These are phyloP conservation scores for Dynastes maya DNA, from an alignment of 2,888 invertebrate genomes.

Conservation along the genomic window DNA sequence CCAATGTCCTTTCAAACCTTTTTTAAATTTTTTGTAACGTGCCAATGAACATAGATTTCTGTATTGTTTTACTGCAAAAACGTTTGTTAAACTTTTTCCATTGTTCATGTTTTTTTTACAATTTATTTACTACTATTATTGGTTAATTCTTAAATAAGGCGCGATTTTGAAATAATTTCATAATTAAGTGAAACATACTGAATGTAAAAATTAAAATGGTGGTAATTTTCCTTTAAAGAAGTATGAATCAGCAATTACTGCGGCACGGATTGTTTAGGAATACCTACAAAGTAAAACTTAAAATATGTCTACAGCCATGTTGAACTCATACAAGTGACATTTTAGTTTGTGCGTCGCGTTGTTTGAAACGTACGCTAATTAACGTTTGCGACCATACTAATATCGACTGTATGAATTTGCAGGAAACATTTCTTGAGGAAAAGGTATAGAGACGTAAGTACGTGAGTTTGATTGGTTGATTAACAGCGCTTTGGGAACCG, in stretches of 20 bases:
- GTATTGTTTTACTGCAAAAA: too few species aligned
- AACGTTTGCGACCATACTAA: conserved; percentile 35
- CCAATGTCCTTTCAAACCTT: too few species aligned
- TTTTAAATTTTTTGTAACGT: too few species aligned
- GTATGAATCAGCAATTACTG: background rate
- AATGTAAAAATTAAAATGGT: background rate
- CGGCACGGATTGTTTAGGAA: conserved; percentile 9
- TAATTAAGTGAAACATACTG: too few species aligned
- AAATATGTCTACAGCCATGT: background rate
- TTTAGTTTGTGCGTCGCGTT: conserved; percentile 31
- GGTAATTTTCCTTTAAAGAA: conserved; percentile 28
- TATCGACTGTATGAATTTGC: conserved; percentile 27
- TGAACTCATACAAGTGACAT: conserved; percentile 42
- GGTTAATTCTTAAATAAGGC: too few species aligned
- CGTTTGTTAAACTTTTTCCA: too few species aligned
- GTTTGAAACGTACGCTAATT: conserved; percentile 45
- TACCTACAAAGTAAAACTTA: conserved; percentile 41
- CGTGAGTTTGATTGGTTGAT: conserved; percentile 57
- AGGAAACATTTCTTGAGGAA: conserved; percentile 34
- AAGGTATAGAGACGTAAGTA: background rate
- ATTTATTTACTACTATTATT: too few species aligned
- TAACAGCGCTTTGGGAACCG: conserved; percentile 54
- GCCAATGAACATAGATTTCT: too few species aligned
- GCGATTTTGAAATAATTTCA: too few species aligned
- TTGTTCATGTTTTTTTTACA: too few species aligned